phyloP scores from a whole-genome alignment of 2,113 vertebrate species.

The Gasterosteus aculeatus region DNA sequence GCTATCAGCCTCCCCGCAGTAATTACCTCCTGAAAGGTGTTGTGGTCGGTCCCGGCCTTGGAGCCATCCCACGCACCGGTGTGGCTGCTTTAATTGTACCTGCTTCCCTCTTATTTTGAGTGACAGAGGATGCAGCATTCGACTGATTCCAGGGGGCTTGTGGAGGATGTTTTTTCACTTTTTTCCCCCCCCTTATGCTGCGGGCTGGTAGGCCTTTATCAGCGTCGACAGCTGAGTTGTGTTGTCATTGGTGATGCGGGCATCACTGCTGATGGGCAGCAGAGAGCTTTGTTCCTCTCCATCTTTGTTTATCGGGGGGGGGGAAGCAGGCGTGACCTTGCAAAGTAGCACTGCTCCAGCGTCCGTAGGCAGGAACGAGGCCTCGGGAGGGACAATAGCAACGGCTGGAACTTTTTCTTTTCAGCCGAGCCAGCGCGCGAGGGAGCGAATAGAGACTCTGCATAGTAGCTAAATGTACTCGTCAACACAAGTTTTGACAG shows the following conservation, averaged over 20 bases:
- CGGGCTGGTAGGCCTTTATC: constrained; percentile 64
- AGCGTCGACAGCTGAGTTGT: constrained; percentile 54
- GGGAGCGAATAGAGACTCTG: constrained; percentile 38
- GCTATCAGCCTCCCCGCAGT: constrained; percentile 63
- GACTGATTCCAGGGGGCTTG: constrained; percentile 48
- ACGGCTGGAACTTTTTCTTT: constrained; percentile 35
- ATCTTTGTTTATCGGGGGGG: constrained; percentile 77
- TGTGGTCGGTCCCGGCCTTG: constrained; percentile 44
- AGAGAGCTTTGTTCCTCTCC: constrained; percentile 49
- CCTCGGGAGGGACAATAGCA: constrained; percentile 39
- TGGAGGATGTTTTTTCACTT: constrained; percentile 40
- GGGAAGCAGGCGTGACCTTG: constrained; percentile 78
- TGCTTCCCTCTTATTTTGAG: constrained; percentile 59
- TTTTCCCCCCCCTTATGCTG: constrained; percentile 6
- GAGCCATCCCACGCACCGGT: constrained; percentile 57
- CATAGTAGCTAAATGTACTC: constrained; percentile 38
- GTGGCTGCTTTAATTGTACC: constrained; percentile 67
- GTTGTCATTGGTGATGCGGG: constrained; percentile 59
- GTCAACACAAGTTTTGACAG: constrained; percentile 51
- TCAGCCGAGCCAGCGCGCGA: constrained; percentile 29
- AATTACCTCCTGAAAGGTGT: constrained; percentile 68
- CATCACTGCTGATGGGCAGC: constrained; percentile 42
- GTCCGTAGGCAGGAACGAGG: constrained; percentile 49
- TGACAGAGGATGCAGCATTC: constrained; percentile 64
- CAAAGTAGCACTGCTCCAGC: constrained; percentile 54